Conservation (phyloP, 2,797 vertebrate species). For the Melanogrammus aeglefinus region DNA sequence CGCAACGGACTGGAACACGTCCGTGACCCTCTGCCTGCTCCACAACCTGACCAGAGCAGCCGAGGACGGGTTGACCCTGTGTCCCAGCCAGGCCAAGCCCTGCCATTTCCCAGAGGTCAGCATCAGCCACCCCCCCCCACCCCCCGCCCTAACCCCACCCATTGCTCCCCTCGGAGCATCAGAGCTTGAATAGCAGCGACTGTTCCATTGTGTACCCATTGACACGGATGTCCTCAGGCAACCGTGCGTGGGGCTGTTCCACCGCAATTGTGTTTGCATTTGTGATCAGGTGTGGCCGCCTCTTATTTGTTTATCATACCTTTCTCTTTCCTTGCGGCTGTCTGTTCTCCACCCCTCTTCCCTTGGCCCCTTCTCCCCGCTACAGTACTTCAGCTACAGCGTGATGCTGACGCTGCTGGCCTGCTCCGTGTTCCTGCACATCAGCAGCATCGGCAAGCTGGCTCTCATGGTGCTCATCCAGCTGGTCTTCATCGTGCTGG, state of each 20-base stretch:
- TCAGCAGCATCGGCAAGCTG: conserved; percentile 96
- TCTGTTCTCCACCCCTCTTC: not conserved
- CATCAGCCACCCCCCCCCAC: not conserved
- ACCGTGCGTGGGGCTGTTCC: not conserved
- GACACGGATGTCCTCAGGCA: not conserved
- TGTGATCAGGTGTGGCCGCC: not conserved
- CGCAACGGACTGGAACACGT: conserved; percentile 72
- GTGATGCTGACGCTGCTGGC: conserved; percentile 93
- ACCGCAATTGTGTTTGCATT: not conserved
- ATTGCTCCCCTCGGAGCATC: not conserved
- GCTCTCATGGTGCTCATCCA: conserved; percentile 87
- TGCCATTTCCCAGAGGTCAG: conserved; percentile 93
- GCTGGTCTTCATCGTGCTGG: conserved; percentile 84
- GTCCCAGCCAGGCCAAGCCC: conserved; percentile 68
- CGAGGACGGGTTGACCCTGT: conserved; percentile 73
- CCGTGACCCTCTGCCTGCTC: conserved; percentile 82
- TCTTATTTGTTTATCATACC: not conserved
- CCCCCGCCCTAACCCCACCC: too few relatives aligned
- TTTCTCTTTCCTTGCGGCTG: not conserved
- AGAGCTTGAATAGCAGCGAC: not conserved
- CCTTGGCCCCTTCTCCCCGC: conserved; percentile 20
- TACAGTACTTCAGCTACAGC: conserved; percentile 91
- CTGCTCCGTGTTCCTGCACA: conserved; percentile 96
- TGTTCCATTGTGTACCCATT: conserved; percentile 15
- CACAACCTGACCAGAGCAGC: conserved; percentile 78